phyloP scores from a whole-genome alignment of 2,888 invertebrate genomes.

The Pammene fasciana region DNA sequence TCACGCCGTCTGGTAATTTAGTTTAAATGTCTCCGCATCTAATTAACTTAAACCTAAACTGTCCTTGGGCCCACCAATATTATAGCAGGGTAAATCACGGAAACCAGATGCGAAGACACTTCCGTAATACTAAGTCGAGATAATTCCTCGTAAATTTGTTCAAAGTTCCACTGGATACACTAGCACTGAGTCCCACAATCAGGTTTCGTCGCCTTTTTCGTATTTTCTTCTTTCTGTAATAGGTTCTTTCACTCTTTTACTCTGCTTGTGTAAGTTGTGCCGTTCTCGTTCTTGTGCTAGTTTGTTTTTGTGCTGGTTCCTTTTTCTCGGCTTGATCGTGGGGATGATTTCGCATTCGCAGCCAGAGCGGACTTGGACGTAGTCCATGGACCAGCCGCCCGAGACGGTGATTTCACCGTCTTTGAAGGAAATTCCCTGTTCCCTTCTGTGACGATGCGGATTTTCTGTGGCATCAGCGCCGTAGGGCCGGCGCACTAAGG shows the following conservation, averaged over 20 bases:
- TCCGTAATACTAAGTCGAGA: slow-evolving; percentile 62
- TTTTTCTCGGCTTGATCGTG: slow-evolving; percentile 51
- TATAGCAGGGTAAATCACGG: slow-evolving; percentile 5
- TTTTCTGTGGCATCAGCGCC: slow-evolving; percentile 64
- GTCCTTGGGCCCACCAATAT: slow-evolving; percentile 43
- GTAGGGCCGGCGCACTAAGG: slow-evolving; percentile 86
- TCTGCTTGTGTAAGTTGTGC: slow-evolving; percentile 58
- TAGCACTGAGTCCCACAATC: slow-evolving; percentile 59
- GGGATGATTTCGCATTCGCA: slow-evolving; percentile 91
- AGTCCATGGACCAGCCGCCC: slow-evolving; percentile 90
- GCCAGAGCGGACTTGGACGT: slow-evolving; percentile 91
- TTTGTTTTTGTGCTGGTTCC: slow-evolving; percentile 59
- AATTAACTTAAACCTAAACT: slow-evolving; percentile 32
- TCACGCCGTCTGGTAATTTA: slow-evolving; percentile 34
- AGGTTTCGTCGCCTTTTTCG: slow-evolving; percentile 71
- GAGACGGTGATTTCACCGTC: slow-evolving; percentile 74
- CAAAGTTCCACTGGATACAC: slow-evolving; percentile 68
- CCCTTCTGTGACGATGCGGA: slow-evolving; percentile 67
- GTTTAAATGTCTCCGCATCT: slow-evolving; percentile 46
- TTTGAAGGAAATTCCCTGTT: slow-evolving; percentile 74
- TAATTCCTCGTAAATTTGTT: slow-evolving; percentile 61
- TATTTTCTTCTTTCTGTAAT: slow-evolving; percentile 50
- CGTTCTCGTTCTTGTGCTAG: slow-evolving; percentile 49
- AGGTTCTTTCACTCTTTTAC: slow-evolving; percentile 58
- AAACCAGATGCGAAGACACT: slow-evolving; percentile 39